Evolutionary conservation across 2,797 vertebrate genomes (phyloP).

Genomic region (Moxostoma hubbsi): DNA sequence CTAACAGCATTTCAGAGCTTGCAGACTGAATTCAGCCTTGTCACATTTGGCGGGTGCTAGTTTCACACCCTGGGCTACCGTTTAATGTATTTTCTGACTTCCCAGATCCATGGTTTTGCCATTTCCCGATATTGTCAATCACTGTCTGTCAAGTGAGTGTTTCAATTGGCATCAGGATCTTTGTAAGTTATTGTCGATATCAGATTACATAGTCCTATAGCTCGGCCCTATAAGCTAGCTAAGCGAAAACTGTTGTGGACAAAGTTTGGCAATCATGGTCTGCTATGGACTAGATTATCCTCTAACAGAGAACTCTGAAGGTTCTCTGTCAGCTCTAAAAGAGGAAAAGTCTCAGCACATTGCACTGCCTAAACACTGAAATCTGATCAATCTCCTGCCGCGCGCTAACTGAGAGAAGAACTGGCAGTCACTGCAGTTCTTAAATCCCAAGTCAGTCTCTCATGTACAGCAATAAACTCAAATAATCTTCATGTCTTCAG

Average conservation of each 20-base stretch:
- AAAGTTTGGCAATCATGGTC: neutral
- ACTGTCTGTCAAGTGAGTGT: too few relatives aligned
- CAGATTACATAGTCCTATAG: too few relatives aligned
- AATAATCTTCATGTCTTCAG: neutral
- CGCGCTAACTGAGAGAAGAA: slow-evolving; percentile 4
- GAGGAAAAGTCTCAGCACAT: slow-evolving; percentile 40
- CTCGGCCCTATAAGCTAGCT: too few relatives aligned
- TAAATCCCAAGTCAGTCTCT: neutral
- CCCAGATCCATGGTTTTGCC: too few relatives aligned
- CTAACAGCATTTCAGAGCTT: too few relatives aligned
- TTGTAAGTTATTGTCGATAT: too few relatives aligned
- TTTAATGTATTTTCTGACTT: too few relatives aligned
- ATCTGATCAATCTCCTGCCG: slow-evolving; percentile 34
- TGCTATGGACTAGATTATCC: slow-evolving; percentile 1
- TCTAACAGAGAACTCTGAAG: neutral
- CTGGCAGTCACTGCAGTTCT: slow-evolving; percentile 24
- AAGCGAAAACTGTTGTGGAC: slow-evolving; percentile 10
- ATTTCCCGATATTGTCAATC: too few relatives aligned
- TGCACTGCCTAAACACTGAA: slow-evolving; percentile 50
- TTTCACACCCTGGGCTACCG: too few relatives aligned
- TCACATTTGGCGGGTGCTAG: too few relatives aligned
- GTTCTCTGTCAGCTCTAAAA: slow-evolving; percentile 46
- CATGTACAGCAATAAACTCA: neutral
- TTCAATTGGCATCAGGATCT: too few relatives aligned
- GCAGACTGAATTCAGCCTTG: too few relatives aligned